Evolutionary conservation across 2,888 invertebrate species (phyloP), one percentile per base, ranked within the genome.

Genomic region (Agrotis exclamationis): DNA sequence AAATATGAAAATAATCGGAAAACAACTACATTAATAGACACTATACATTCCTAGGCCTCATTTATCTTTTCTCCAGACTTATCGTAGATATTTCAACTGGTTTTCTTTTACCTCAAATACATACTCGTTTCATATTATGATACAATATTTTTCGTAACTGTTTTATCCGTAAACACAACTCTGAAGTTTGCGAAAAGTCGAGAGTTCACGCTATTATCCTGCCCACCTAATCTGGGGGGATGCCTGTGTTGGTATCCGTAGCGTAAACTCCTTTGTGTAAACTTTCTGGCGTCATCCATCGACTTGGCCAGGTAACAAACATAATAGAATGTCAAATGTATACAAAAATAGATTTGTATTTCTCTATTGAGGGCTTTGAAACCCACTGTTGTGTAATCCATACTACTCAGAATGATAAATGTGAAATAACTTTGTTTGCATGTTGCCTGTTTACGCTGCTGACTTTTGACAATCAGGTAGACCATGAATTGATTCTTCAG

Each of bases 121-220:
- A 75, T 44, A 6, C 68, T 73, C 58, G 47, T 75, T 47, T 67
- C 66, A 51, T 75, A 74, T 74, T 60, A 69, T 47, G 71, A 59
- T 50, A 50, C 28, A 63, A 71, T 63, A 58, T 63, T 75, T 76
- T 79, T 50, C 51, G 48, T 24, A 69, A 75, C 64, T 28, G 57
- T 80, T 80, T 65, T 62, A 56, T 80, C 47, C 47, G 47, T 57
- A 64, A 74, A 79, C 77, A 64, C 54, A 48, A 53, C 53, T 57
- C 66, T 54, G 16, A 76, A 80, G 70, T 79, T 80, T 24, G 53
- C 57, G 60, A 51, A 79, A 80, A 80, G 60, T 76, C 67, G 60
- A 59, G 71, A 66, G 64, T 66, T 81, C 71, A 79, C 64, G 72
- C 69, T 72, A 82, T 82, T 74, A 81, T 80, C 71, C 77, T 70